Percentiles rank a stretch among this genome's conserved stretches.
These are phyloP conservation scores for Lophius piscatorius DNA, from an alignment of 2,113 vertebrate species.

Conservation along the genomic window DNA sequence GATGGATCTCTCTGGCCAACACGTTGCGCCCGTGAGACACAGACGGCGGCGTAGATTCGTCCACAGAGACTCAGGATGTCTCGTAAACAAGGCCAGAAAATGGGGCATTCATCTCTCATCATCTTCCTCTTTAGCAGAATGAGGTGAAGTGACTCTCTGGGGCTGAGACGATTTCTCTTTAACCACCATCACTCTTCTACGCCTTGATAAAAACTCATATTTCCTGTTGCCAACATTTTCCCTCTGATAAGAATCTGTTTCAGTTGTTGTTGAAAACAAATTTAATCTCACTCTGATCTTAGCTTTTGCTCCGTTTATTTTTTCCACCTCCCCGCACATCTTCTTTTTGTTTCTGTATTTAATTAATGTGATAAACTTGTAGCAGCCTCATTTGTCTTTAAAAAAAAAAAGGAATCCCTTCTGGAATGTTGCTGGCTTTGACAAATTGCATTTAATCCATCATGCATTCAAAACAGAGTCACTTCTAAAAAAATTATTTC, in stretches of 20 bases:
- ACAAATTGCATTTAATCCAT: too few species aligned
- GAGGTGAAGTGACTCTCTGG: conserved; percentile 23
- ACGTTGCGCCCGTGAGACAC: conserved; percentile 54
- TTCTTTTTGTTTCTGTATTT: neutral
- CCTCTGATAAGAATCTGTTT: too few species aligned
- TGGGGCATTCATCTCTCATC: conserved; percentile 48
- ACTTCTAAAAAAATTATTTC: too few species aligned
- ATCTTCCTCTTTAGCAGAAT: conserved; percentile 48
- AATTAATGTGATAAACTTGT: too few species aligned
- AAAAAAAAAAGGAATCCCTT: too few species aligned
- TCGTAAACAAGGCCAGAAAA: conserved; percentile 55
- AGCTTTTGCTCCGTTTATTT: neutral
- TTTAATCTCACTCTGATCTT: conserved; percentile 2
- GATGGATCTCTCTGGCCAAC: conserved; percentile 48
- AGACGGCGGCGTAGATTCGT: conserved; percentile 34
- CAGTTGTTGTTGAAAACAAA: too few species aligned
- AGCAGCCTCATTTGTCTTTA: too few species aligned
- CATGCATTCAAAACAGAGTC: too few species aligned
- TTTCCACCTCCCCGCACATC: neutral
- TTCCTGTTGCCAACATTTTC: neutral
- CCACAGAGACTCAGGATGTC: conserved; percentile 29
- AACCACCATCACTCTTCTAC: neutral
- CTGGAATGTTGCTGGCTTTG: too few species aligned
- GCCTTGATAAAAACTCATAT: neutral
- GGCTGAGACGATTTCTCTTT: too few species aligned